Conservation (phyloP, 2,797 vertebrate species). For the Lacerta viridis region DNA sequence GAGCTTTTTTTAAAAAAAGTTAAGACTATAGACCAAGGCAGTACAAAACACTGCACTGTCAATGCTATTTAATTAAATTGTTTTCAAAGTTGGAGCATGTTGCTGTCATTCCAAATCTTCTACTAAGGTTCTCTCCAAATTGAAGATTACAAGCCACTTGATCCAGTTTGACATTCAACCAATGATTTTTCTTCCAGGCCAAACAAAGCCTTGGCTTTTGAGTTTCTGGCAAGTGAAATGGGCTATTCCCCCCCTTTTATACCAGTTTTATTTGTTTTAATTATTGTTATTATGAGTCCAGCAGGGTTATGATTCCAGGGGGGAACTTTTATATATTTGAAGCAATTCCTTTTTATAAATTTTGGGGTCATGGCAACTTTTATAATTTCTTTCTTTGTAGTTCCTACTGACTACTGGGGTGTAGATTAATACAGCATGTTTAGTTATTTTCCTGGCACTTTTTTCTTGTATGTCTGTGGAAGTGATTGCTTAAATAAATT, state of each 20-base stretch:
- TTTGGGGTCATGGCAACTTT: slow-evolving; percentile 35
- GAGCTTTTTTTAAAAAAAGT: not conserved
- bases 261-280: not conserved
- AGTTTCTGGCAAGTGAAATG: not conserved
- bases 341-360: rapidly evolving
- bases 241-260: not conserved
- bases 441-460: slow-evolving; percentile 76
- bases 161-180: not conserved
- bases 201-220: not conserved
- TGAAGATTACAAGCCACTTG: not conserved
- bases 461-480: slow-evolving; percentile 72
- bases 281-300: not conserved
- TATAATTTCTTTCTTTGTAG: slow-evolving; percentile 41
- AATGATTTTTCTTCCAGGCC: not conserved
- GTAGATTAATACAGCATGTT: slow-evolving; percentile 74
- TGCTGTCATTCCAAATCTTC: not conserved
- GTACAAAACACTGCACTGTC: not conserved
- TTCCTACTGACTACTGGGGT: slow-evolving; percentile 60
- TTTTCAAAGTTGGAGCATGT: not conserved
- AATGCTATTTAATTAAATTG: not conserved
- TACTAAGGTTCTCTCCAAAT: not conserved
- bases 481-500: slow-evolving; percentile 77
- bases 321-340: slow-evolving; percentile 6
- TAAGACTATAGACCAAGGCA: not conserved
- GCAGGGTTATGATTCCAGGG: slow-evolving; percentile 19